Percentiles rank a stretch among this genome's conserved stretches.
phyloP scores from a whole-genome alignment of 1,140 invertebrate genomes.

The Luehdorfia chinensis region DNA sequence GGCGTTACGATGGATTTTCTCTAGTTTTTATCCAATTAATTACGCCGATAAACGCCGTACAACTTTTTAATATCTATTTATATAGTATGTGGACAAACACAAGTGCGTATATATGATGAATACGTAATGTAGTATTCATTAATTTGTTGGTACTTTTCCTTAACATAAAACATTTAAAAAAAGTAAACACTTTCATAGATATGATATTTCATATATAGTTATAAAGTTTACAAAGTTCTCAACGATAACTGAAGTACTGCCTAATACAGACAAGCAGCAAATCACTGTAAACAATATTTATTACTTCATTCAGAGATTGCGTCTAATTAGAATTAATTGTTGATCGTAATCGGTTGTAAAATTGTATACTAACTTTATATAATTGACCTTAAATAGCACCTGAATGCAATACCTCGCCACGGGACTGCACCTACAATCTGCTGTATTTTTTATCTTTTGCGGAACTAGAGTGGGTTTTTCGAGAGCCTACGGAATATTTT shows the following conservation, averaged over 20 bases:
- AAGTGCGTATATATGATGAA: no score
- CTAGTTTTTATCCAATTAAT: constrained; percentile 7
- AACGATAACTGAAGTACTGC: no score
- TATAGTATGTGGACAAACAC: no score
- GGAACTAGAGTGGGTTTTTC: constrained; percentile 17
- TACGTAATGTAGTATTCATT: no score
- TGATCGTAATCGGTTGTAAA: neutral
- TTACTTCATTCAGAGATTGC: constrained; percentile 1
- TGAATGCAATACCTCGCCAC: constrained; percentile 1
- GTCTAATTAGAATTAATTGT: constrained; percentile 1
- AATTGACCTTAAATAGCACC: constrained; percentile 1
- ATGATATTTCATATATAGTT: no score
- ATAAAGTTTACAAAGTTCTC: no score
- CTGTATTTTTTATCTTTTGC: constrained; percentile 4
- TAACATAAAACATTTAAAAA: no score
- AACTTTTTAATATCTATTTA: constrained; percentile 2
- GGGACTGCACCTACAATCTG: constrained; percentile 13
- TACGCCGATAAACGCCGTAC: neutral
- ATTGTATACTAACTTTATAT: constrained; percentile 3
- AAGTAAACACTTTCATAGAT: no score
- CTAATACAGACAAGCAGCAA: no score
- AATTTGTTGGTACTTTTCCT: no score
- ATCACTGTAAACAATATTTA: neutral
- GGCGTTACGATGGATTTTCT: neutral
- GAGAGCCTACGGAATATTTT: constrained; percentile 17